Evolutionary conservation across 1,140 invertebrate genomes (phyloP).

Genomic region (Apis dorsata): DNA sequence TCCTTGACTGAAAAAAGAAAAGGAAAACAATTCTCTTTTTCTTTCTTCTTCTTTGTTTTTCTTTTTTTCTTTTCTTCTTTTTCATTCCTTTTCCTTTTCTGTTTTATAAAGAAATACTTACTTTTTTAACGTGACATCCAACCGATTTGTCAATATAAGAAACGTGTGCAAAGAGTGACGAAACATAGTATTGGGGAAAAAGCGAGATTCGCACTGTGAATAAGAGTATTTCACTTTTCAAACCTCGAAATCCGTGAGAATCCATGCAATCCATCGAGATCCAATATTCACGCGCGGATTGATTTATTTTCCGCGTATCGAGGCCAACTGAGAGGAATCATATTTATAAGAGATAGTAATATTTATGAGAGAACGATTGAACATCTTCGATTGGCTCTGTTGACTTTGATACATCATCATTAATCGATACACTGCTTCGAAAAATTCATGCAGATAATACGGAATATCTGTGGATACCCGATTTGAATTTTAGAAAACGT

Average conservation of each 20-base stretch:
- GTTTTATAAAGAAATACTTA: too few relatives aligned
- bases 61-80: too few relatives aligned
- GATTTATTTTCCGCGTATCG: neutral
- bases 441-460: neutral
- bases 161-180: neutral
- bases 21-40: neutral
- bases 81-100: too few relatives aligned
- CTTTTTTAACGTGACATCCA: neutral
- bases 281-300: neutral
- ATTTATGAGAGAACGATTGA: neutral
- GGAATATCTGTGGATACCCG: neutral
- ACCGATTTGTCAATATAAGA: slow-evolving; percentile 7
- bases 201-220: neutral
- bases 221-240: neutral
- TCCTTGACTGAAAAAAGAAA: neutral
- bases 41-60: too few relatives aligned
- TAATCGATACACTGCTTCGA: neutral
- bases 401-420: neutral
- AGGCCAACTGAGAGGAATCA: neutral
- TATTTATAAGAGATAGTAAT: neutral
- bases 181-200: neutral
- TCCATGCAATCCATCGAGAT: neutral
- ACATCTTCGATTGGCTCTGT: neutral
- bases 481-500: slow-evolving; percentile 10
- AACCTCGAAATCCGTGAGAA: neutral